These are phyloP conservation scores for Drosophila albomicans DNA, from an alignment of 1,140 invertebrate species.

Conservation along the genomic window DNA sequence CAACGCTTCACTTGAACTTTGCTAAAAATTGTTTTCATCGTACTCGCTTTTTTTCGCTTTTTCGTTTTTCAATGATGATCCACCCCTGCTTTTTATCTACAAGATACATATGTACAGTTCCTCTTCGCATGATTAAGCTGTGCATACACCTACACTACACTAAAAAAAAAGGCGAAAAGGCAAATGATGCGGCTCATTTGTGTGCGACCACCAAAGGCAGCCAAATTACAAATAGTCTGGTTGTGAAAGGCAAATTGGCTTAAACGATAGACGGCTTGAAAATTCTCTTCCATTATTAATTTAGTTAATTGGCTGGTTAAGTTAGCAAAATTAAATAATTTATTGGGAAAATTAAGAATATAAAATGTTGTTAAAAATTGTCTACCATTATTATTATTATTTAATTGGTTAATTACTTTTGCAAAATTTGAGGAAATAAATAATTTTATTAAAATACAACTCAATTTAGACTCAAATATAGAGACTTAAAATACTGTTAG, in stretches of 20 bases:
- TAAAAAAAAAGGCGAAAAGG: conserved; percentile 23
- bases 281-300: not conserved
- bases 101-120: conserved; percentile 13
- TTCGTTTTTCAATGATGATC: conserved; percentile 2
- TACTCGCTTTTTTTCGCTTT: conserved; percentile 24
- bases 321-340: too few relatives aligned
- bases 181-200: conserved; percentile 81
- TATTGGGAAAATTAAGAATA: too few relatives aligned
- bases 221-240: not conserved
- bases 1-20: conserved; percentile 77
- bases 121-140: conserved; percentile 44
- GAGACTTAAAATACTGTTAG: too few relatives aligned
- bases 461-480: too few relatives aligned
- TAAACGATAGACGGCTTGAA: too few relatives aligned
- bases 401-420: too few relatives aligned
- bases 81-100: conserved; percentile 40
- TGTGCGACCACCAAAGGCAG: conserved; percentile 61
- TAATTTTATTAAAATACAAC: too few relatives aligned
- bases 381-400: too few relatives aligned
- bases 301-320: not conserved
- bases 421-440: too few relatives aligned
- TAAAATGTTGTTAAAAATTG: too few relatives aligned
- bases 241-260: not conserved
- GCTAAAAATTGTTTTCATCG: conserved; percentile 47
- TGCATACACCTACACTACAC: conserved; percentile 44